Conservation (phyloP, 2,888 invertebrate genomes). For the Acanthosepion esculentum region DNA sequence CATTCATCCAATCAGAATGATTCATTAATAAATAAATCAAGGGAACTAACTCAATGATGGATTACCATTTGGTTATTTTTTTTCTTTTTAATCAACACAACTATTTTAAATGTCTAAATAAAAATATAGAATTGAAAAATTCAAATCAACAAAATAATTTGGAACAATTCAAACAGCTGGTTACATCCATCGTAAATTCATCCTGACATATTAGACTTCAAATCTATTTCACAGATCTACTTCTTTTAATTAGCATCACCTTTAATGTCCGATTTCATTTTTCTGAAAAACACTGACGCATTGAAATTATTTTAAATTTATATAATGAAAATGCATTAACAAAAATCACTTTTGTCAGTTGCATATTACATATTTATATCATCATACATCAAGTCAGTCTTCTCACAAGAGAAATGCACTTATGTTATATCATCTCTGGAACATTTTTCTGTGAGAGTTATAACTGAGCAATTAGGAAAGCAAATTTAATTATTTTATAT, state of each 20-base stretch:
- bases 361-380: constrained; percentile 20
- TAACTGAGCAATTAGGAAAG: background rate
- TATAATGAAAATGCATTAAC: constrained; percentile 7
- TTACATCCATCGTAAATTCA: background rate
- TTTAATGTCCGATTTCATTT: constrained; percentile 13
- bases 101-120: background rate
- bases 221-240: constrained; percentile 33
- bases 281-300: background rate
- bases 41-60: constrained; percentile 12
- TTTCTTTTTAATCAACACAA: background rate
- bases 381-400: background rate
- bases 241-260: constrained; percentile 20
- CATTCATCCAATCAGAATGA: constrained; percentile 1
- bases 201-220: background rate
- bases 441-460: background rate
- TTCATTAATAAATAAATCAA: background rate
- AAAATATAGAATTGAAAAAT: background rate
- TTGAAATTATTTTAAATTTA: background rate
- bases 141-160: background rate
- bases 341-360: background rate
- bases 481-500: background rate
- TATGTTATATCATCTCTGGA: background rate
- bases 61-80: background rate
- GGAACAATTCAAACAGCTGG: background rate
- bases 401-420: background rate